These are phyloP conservation scores for Halichoeres trimaculatus DNA, from an alignment of 2,113 vertebrate species.

Conservation along the genomic window DNA sequence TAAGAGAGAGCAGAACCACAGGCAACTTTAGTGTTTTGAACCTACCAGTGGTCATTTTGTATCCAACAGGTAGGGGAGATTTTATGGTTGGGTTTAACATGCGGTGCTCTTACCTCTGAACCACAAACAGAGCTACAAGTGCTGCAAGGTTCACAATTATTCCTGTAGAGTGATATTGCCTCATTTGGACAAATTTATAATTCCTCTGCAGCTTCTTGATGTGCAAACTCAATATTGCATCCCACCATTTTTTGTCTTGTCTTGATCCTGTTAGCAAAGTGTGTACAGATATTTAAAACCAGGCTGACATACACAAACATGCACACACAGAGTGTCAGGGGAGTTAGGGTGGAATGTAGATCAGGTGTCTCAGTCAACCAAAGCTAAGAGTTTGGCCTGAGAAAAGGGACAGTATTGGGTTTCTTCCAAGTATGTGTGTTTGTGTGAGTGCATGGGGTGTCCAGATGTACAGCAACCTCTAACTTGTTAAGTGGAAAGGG, in stretches of 20 bases:
- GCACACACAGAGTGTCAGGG: conserved; percentile 52
- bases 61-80: background rate
- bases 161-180: conserved; percentile 19
- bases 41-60: conserved; percentile 5
- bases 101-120: conserved; percentile 33
- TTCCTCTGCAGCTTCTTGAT: conserved; percentile 14
- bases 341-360: conserved; percentile 72
- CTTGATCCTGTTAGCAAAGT: conserved; percentile 11
- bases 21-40: background rate
- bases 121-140: conserved; percentile 15
- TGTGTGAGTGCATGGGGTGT: conserved; percentile 24
- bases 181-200: conserved; percentile 21
- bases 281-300: conserved; percentile 39
- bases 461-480: conserved; percentile 58
- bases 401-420: conserved; percentile 76
- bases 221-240: background rate
- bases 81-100: conserved; percentile 42
- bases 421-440: conserved; percentile 52
- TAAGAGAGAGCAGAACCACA: conserved; percentile 6
- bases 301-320: conserved; percentile 34
- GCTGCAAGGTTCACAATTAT: conserved; percentile 22
- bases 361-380: conserved; percentile 73
- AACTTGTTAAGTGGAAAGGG: too few species aligned
- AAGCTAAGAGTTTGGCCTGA: conserved; percentile 63
- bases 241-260: conserved; percentile 15